Evolutionary conservation across 2,888 invertebrate genomes (phyloP).

Genomic region (Ischnura elegans): DNA sequence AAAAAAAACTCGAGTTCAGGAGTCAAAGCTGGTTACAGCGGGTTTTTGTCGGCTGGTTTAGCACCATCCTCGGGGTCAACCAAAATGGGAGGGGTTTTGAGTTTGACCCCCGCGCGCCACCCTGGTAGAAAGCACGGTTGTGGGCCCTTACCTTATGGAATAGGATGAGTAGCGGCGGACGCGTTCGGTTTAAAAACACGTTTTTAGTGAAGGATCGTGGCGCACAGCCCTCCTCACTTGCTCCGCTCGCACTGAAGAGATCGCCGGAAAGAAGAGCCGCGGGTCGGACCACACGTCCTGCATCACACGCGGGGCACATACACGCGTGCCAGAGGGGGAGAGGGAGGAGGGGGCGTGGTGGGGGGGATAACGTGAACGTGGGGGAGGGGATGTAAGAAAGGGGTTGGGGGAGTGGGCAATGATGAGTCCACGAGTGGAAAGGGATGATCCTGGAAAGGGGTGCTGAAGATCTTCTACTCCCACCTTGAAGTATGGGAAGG

Average conservation of each 20-base stretch:
- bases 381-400: neutral
- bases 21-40: too few species aligned
- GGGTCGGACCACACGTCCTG: conserved; percentile 11
- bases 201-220: conserved; percentile 49
- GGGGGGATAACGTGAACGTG: neutral
- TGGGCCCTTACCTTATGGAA: conserved; percentile 57
- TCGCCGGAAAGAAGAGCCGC: conserved; percentile 39
- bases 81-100: too few species aligned
- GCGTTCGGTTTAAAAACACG: conserved; percentile 46
- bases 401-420: neutral
- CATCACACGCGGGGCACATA: conserved; percentile 13
- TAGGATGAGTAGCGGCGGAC: conserved; percentile 63
- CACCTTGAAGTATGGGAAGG: neutral
- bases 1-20: neutral
- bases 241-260: conserved; percentile 65
- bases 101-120: neutral
- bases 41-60: too few species aligned
- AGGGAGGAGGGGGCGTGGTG: neutral
- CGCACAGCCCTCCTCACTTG: conserved; percentile 66
- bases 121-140: neutral
- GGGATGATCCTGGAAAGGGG: too few species aligned
- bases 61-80: too few species aligned
- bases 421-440: neutral
- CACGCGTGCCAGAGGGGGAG: neutral
- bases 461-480: neutral